These are phyloP conservation scores for Eulacestoma nigropectus DNA, from an alignment of 2,113 vertebrate species.

Conservation along the genomic window DNA sequence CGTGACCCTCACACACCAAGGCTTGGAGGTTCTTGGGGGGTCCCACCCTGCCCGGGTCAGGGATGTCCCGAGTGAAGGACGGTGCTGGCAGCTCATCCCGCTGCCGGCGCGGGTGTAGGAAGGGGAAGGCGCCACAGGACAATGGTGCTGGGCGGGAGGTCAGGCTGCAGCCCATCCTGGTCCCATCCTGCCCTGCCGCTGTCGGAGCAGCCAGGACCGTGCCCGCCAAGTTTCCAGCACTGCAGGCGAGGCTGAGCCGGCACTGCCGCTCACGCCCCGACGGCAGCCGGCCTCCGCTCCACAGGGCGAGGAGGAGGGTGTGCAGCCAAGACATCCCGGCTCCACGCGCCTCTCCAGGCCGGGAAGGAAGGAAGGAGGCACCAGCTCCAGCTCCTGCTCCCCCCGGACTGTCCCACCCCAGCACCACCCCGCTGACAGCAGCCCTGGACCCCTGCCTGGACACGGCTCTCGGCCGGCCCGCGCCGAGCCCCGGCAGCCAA, in stretches of 20 bases:
- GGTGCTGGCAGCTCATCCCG: constrained; percentile 38
- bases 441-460: not conserved
- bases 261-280: not conserved
- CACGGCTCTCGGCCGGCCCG: not conserved
- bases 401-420: not conserved
- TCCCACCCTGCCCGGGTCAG: not conserved
- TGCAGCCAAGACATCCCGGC: constrained; percentile 49
- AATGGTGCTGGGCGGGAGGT: constrained; percentile 68
- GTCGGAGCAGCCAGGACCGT: not conserved
- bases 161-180: constrained; percentile 74
- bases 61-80: not conserved
- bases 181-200: constrained; percentile 64
- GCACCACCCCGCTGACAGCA: not conserved
- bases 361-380: constrained; percentile 53
- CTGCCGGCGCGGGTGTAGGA: constrained; percentile 36
- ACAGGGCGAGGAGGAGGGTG: not conserved
- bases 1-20: too few relatives aligned
- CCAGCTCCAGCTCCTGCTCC: not conserved
- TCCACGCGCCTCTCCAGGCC: not conserved
- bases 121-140: constrained; percentile 60
- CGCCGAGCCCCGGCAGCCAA: not conserved
- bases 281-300: not conserved
- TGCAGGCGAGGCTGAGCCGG: not conserved
- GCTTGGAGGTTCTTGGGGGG: too few relatives aligned
- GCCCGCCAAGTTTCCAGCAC: constrained; percentile 64